Evolutionary conservation across 1,140 invertebrate species (phyloP).

Genomic region (Chironomus striatipennis): DNA sequence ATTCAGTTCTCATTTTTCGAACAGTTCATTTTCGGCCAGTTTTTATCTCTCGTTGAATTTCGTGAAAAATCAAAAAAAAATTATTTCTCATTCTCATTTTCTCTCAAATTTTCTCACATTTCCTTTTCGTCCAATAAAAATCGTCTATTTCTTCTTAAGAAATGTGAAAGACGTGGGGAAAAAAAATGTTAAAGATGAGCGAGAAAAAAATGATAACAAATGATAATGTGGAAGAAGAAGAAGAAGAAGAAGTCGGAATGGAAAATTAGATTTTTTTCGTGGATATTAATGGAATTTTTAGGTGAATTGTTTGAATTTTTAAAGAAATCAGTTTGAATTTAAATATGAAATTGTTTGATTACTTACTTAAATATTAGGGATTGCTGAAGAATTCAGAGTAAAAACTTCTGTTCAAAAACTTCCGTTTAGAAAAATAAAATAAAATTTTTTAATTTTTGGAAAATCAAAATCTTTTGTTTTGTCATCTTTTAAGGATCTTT

Average conservation of each 20-base stretch:
- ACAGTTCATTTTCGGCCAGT: slow-evolving; percentile 10
- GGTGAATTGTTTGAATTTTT: not conserved
- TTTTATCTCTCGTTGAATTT: not conserved
- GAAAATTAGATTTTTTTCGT: not conserved
- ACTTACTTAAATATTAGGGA: too few relatives aligned
- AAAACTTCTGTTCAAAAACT: too few relatives aligned
- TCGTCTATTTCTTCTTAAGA: slow-evolving; percentile 1
- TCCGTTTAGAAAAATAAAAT: too few relatives aligned
- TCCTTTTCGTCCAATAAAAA: not conserved
- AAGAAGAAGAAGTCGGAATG: not conserved
- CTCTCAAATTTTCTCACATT: not conserved
- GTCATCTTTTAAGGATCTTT: too few relatives aligned
- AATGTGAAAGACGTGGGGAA: too few relatives aligned
- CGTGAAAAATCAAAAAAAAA: not conserved
- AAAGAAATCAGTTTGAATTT: not conserved
- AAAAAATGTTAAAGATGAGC: too few relatives aligned
- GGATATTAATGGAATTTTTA: not conserved
- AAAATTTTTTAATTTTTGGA: too few relatives aligned
- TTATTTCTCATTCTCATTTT: slow-evolving; percentile 1
- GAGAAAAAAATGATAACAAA: too few relatives aligned
- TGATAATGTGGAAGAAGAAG: not conserved
- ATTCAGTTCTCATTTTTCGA: too few relatives aligned
- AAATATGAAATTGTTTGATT: too few relatives aligned
- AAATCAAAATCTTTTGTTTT: too few relatives aligned
- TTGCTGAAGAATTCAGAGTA: too few relatives aligned